phyloP scores from a whole-genome alignment of 2,888 invertebrate genomes.

The Hanleya hanleyi region DNA sequence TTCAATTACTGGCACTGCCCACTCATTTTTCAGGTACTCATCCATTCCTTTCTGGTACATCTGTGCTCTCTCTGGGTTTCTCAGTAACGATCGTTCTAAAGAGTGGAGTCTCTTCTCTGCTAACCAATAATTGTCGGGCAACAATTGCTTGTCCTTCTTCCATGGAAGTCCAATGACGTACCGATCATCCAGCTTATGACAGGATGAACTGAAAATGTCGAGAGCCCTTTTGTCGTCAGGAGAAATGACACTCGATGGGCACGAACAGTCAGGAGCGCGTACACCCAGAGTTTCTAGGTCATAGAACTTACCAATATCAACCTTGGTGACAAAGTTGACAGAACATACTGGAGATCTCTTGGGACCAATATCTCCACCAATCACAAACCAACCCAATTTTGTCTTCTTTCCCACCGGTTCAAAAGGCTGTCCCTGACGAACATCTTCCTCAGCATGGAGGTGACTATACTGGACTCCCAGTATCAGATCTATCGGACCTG shows the following conservation, averaged over 20 bases:
- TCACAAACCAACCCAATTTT: too few relatives aligned
- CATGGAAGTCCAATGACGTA: constrained; percentile 9
- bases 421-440: too few relatives aligned
- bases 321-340: constrained; percentile 12
- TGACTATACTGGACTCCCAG: constrained; percentile 14
- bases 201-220: too few relatives aligned
- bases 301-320: constrained; percentile 8
- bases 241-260: too few relatives aligned
- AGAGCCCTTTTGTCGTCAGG: too few relatives aligned
- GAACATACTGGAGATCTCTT: too few relatives aligned
- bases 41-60: constrained; percentile 9
- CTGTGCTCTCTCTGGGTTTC: background rate
- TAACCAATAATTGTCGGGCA: constrained; percentile 11
- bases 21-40: constrained; percentile 13
- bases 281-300: constrained; percentile 13
- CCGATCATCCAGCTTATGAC: background rate
- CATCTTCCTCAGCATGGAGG: constrained; percentile 2
- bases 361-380: too few relatives aligned
- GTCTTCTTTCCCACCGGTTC: too few relatives aligned
- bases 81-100: constrained; percentile 2
- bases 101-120: constrained; percentile 12
- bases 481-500: constrained; percentile 10
- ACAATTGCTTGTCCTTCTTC: background rate
- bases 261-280: background rate
- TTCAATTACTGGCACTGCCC: constrained; percentile 4